Percentiles rank a stretch among this genome's conserved stretches.
Evolutionary conservation across 2,797 vertebrate species (phyloP).

Genomic region (Falco novaeseelandiae): DNA sequence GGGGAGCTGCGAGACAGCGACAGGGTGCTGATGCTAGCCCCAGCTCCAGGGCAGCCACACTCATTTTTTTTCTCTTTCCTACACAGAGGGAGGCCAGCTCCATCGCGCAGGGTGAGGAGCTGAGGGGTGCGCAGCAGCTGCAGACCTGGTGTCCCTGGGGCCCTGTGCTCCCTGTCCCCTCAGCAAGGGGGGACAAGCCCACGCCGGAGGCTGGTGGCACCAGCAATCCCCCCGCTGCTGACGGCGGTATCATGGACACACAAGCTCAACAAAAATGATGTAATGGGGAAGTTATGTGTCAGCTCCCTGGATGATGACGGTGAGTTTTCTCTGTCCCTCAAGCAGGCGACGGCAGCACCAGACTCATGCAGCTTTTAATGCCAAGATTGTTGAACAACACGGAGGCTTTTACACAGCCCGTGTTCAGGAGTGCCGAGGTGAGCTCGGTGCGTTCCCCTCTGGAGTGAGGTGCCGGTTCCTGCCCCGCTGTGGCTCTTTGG

Average conservation of each 20-base stretch:
- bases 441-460: neutral
- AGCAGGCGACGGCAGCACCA: neutral
- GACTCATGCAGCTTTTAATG: neutral
- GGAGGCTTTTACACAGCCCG: accelerated
- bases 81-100: neutral
- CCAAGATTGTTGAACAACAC: neutral
- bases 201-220: too few relatives aligned
- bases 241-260: accelerated
- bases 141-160: neutral
- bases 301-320: neutral
- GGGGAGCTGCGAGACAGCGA: neutral
- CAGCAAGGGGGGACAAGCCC: neutral
- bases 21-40: too few relatives aligned
- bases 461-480: neutral
- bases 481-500: neutral
- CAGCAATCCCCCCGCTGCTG: neutral
- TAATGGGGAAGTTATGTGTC: neutral
- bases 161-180: neutral
- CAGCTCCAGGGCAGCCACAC: neutral
- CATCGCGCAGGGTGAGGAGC: accelerated
- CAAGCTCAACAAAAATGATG: neutral
- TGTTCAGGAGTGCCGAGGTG: neutral
- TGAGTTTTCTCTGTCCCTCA: neutral
- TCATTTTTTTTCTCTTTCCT: neutral
- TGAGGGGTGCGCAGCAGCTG: neutral